phyloP scores from a whole-genome alignment of 2,113 vertebrate species.

The Dicentrarchus labrax region DNA sequence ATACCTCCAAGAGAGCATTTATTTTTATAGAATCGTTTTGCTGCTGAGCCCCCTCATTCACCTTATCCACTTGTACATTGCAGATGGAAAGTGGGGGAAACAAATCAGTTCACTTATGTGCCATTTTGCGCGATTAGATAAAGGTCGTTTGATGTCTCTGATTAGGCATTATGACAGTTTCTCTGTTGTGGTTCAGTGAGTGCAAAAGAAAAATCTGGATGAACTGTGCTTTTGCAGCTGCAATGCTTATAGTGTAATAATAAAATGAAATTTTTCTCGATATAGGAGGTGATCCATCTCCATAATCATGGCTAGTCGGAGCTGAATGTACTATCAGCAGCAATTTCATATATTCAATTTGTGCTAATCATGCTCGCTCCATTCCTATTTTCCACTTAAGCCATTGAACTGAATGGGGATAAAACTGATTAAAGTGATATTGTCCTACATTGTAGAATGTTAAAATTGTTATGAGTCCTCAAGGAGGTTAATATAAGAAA shows the following conservation, averaged over 20 bases:
- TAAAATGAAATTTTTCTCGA: constrained; percentile 17
- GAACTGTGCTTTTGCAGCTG: constrained; percentile 19
- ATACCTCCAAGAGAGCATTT: constrained; percentile 50
- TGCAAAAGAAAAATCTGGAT: not conserved
- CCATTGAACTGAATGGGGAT: constrained; percentile 17
- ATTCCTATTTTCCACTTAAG: constrained; percentile 38
- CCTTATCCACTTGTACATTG: constrained; percentile 8
- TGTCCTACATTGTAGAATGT: constrained; percentile 27
- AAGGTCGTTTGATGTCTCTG: constrained; percentile 39
- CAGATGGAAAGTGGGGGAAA: constrained; percentile 25
- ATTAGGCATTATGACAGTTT: constrained; percentile 27
- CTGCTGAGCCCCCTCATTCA: constrained; percentile 1
- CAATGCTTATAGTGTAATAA: constrained; percentile 12
- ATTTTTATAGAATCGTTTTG: constrained; percentile 30
- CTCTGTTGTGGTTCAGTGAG: constrained; percentile 1
- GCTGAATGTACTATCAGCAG: constrained; percentile 52
- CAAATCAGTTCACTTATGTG: constrained; percentile 50
- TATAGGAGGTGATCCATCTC: constrained; percentile 61
- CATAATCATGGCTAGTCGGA: constrained; percentile 47
- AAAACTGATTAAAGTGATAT: constrained; percentile 40
- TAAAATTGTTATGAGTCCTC: constrained; percentile 9
- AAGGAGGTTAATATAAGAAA: not conserved
- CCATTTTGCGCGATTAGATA: constrained; percentile 33
- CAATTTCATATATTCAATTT: constrained; percentile 64
- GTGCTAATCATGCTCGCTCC: constrained; percentile 54